Evolutionary conservation across 2,888 invertebrate genomes (phyloP), one percentile per base, ranked within the genome.

Genomic region (Pristionchus fissidentatus): DNA sequence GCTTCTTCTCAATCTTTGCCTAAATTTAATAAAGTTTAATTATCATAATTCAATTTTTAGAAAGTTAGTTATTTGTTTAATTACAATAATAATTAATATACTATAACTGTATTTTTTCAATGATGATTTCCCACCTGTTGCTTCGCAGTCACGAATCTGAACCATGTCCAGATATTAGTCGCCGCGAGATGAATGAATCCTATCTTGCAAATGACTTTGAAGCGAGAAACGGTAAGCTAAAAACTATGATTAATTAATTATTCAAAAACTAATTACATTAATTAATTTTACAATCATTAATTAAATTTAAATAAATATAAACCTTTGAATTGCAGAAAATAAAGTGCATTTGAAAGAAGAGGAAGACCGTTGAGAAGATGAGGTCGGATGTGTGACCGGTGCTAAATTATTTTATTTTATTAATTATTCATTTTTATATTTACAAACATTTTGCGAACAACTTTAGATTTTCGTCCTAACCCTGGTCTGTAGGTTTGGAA

Each of bases 291-390:
- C 5, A 32, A 41, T 78, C 5, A 7, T 15, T 52, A 7, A 13
- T 52, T 87, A 29, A 29, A 8, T 49, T n/a, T 15, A 26, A 26
- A 26, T 10, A 15, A 15, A 38, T 8, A 32, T 8, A n/a, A 41
- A 92, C 92, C 87, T 91, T 92, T 19, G 92, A 91, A 78, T 92
- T 92, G 62, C 91, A 90, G 84, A 92, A 92, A 52, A 92, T 89
- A 85, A 92, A 92, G 83, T 92, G 92, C 90, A 92, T 91, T 84
- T 92, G 92, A 41, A 92, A 85, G 85, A 92, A 92, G 43, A 91
- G 90, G 86, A 92, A 92, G n/a, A 90, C 41, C 13, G 88, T 88
- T 2, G 90, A 90, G 35, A 91, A 73, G 73, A 83, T 13, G 22
- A 70, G 49, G 32, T 83, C 70, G 26, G 83, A 73, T n/a, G 52